A percentile compares a stretch with the other conserved stretches of the same genome.
phyloP scores from a whole-genome alignment of 2,888 invertebrate species.

The Ochropleura plecta region DNA sequence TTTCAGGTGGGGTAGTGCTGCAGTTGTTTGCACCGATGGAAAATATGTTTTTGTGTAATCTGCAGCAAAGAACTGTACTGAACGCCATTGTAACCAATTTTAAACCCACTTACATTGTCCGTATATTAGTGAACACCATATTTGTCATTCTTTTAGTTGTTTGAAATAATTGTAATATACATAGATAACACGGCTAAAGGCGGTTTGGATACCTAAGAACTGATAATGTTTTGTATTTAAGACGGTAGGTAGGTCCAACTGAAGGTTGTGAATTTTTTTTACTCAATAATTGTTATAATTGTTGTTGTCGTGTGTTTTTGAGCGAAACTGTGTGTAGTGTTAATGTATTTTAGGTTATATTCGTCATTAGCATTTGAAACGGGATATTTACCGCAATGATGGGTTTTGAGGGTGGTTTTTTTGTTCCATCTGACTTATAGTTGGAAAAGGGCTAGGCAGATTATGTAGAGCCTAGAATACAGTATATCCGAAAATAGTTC shows the following conservation, averaged over 20 bases:
- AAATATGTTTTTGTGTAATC: background rate
- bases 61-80: background rate
- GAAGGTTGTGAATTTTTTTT: background rate
- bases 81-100: background rate
- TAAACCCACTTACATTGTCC: background rate
- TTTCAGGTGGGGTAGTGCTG: background rate
- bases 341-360: constrained; percentile 7
- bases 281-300: background rate
- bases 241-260: background rate
- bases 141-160: no score
- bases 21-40: background rate
- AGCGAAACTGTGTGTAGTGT: background rate
- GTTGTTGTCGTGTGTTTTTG: background rate
- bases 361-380: background rate
- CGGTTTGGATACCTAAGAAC: background rate
- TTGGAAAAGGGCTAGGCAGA: no score
- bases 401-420: no score
- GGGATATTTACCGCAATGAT: no score
- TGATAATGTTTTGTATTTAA: background rate
- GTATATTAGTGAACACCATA: no score
- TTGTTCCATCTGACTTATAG: no score
- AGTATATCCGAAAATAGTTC: no score
- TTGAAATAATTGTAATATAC: no score
- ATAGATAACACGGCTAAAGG: no score
- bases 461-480: no score